A percentile compares a stretch with the other conserved stretches of the same genome.
Evolutionary conservation across 2,113 vertebrate species (phyloP).

Genomic region (Hippopotamus amphibius): DNA sequence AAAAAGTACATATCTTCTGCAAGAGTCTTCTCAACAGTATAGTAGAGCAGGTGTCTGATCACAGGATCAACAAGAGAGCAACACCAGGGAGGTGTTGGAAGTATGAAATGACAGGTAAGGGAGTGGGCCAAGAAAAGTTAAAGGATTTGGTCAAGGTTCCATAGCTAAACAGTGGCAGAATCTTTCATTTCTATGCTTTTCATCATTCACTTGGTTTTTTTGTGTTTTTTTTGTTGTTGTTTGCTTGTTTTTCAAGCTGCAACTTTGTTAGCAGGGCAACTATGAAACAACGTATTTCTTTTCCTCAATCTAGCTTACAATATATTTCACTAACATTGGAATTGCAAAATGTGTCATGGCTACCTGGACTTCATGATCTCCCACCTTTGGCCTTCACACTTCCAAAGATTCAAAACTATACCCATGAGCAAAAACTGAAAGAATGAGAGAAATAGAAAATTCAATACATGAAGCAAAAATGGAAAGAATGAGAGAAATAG

Average conservation of each 20-base stretch:
- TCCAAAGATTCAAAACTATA: background rate
- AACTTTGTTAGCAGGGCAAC: background rate
- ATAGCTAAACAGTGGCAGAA: background rate
- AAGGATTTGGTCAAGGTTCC: background rate
- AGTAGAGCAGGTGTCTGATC: background rate
- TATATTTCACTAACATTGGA: background rate
- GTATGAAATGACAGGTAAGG: background rate
- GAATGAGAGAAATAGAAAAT: no score
- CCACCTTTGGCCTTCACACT: background rate
- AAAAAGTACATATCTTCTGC: background rate
- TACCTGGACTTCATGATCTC: background rate
- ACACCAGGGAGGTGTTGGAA: background rate
- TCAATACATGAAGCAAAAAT: background rate
- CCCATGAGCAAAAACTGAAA: background rate
- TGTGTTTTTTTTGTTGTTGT: no score
- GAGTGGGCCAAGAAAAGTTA: background rate
- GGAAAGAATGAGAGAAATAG: background rate
- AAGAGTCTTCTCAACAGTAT: background rate
- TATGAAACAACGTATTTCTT: background rate
- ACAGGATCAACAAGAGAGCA: background rate
- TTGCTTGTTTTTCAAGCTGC: background rate
- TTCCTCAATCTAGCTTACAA: background rate
- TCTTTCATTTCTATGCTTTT: background rate
- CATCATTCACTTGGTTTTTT: background rate
- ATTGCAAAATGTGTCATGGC: background rate